Conservation (phyloP, 2,888 invertebrate species). For the Thymelicus acteon region DNA sequence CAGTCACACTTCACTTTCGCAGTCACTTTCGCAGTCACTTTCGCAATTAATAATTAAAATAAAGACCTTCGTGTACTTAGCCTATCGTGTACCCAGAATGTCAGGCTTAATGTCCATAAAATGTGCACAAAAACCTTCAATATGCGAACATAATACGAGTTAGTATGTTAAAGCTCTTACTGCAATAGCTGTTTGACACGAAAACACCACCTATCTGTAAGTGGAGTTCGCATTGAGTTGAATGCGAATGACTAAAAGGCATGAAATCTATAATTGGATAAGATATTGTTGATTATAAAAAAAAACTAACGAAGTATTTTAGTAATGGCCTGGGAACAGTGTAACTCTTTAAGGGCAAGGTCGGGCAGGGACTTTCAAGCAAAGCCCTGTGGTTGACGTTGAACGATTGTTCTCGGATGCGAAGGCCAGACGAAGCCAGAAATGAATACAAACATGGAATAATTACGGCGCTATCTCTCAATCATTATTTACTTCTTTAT, state of each 20-base stretch:
- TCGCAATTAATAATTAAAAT: too few species aligned
- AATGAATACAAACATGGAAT: background rate
- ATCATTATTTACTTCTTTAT: background rate
- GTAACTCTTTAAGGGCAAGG: conserved; percentile 64
- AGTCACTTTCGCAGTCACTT: too few species aligned
- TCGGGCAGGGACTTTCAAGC: conserved; percentile 65
- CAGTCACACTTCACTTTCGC: too few species aligned
- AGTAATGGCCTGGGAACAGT: background rate
- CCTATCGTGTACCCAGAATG: too few species aligned
- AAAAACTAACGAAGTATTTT: conserved; percentile 4
- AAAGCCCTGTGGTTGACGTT: conserved; percentile 47
- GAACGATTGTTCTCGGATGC: conserved; percentile 38
- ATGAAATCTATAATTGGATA: conserved; percentile 27
- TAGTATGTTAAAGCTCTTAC: background rate
- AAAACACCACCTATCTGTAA: conserved; percentile 11
- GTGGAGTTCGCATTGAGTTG: conserved; percentile 17
- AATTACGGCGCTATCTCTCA: background rate
- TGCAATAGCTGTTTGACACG: conserved; percentile 18
- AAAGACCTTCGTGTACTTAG: too few species aligned
- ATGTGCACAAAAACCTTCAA: too few species aligned
- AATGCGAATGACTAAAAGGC: conserved; percentile 17
- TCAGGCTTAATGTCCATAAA: too few species aligned
- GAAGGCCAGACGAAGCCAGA: conserved; percentile 17
- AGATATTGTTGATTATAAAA: conserved; percentile 1
- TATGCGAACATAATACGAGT: too few species aligned